A percentile compares a stretch with the other conserved stretches of the same genome.
Conservation (phyloP, 1,140 invertebrate species). For the Bombus pyrosoma region DNA sequence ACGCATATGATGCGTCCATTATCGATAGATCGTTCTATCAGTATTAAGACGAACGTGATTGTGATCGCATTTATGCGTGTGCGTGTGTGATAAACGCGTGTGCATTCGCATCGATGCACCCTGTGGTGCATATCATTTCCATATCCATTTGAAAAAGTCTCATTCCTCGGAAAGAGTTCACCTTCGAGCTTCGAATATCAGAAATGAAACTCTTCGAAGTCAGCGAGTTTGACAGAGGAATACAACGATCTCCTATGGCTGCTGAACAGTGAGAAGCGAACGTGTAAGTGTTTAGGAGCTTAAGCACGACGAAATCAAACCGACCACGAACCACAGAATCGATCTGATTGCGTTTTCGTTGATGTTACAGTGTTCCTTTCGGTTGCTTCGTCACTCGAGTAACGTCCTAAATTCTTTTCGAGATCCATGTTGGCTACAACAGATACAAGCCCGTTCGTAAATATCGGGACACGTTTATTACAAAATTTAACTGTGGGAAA, state of each 20-base stretch:
- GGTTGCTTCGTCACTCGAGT: neutral
- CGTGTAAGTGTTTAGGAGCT: slow-evolving; percentile 8
- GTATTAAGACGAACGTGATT: slow-evolving; percentile 7
- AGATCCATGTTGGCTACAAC: too few relatives aligned
- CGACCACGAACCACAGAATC: slow-evolving; percentile 13
- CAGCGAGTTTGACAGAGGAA: neutral
- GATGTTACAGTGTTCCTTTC: neutral
- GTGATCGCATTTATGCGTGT: neutral
- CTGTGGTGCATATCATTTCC: slow-evolving; percentile 20
- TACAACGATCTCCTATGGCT: neutral
- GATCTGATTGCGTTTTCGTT: slow-evolving; percentile 17
- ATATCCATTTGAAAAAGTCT: slow-evolving; percentile 20
- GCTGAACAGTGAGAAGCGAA: neutral
- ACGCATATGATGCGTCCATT: neutral
- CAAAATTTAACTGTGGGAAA: too few relatives aligned
- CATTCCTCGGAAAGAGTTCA: neutral
- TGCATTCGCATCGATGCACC: neutral
- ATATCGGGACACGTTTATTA: too few relatives aligned
- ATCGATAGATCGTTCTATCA: slow-evolving; percentile 7
- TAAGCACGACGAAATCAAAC: slow-evolving; percentile 33
- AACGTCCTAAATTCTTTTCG: too few relatives aligned
- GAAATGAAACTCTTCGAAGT: too few relatives aligned
- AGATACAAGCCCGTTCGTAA: too few relatives aligned
- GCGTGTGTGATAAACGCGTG: neutral
- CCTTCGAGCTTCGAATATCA: neutral